A percentile compares a stretch with the other conserved stretches of the same genome.
phyloP scores from a whole-genome alignment of 2,113 vertebrate genomes.

The Mus spicilegus region DNA sequence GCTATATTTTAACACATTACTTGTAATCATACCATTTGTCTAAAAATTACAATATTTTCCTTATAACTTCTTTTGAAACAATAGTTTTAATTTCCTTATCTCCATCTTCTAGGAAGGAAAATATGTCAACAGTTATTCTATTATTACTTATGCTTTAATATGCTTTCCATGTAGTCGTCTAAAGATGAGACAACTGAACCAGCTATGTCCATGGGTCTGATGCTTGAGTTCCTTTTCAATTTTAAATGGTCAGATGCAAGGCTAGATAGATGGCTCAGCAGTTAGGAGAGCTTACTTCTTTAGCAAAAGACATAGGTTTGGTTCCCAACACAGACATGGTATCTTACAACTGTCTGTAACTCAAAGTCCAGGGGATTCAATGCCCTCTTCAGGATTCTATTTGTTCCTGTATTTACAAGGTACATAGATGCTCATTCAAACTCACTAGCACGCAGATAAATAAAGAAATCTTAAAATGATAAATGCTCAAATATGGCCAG shows the following conservation, averaged over 20 bases:
- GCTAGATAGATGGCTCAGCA: not conserved
- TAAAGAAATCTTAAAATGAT: not conserved
- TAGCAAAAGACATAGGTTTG: not conserved
- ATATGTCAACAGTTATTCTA: not conserved
- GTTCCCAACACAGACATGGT: not conserved
- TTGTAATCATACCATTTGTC: not conserved
- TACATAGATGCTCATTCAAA: not conserved
- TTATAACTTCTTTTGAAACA: not conserved
- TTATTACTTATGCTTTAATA: not conserved
- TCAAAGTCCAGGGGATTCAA: not conserved
- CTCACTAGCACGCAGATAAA: not conserved
- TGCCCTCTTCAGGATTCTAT: not conserved
- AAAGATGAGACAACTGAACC: not conserved
- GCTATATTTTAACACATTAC: not conserved
- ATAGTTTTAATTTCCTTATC: not conserved
- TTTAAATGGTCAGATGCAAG: not conserved
- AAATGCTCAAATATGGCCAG: not conserved
- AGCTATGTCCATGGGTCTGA: not conserved
- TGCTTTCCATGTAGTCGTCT: not conserved
- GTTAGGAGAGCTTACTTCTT: not conserved
- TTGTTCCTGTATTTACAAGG: no score
- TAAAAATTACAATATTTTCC: conserved; percentile 21
- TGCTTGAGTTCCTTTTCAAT: not conserved
- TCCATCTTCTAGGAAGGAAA: not conserved
- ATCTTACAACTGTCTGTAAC: not conserved